Evolutionary conservation across 2,888 invertebrate species (phyloP).

Genomic region (Steromphala cineraria): DNA sequence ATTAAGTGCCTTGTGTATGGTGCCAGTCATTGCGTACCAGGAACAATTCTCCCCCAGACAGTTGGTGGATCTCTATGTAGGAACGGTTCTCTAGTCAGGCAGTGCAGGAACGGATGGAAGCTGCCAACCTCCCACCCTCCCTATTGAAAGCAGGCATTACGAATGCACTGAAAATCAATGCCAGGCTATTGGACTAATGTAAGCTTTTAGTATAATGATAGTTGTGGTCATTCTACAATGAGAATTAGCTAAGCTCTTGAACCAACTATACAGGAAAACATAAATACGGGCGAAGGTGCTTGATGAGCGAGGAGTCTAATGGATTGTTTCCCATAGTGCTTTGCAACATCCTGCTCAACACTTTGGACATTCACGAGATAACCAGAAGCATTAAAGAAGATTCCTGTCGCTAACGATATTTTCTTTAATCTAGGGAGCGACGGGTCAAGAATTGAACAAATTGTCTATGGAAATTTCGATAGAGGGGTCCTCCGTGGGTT

Average conservation of each 20-base stretch:
- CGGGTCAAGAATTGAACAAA: background rate
- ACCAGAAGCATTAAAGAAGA: background rate
- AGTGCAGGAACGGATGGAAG: too few relatives aligned
- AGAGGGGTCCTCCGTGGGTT: background rate
- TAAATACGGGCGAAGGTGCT: background rate
- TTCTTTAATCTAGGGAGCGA: background rate
- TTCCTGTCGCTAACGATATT: background rate
- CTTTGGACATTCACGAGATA: slow-evolving; percentile 3
- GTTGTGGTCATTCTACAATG: too few relatives aligned
- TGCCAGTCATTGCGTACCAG: too few relatives aligned
- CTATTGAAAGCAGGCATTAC: too few relatives aligned
- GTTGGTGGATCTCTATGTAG: too few relatives aligned
- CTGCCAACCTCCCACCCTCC: too few relatives aligned
- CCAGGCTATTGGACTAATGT: too few relatives aligned
- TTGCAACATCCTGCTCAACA: background rate
- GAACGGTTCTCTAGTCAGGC: too few relatives aligned
- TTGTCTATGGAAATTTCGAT: background rate
- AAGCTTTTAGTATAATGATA: too few relatives aligned
- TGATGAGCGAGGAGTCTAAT: background rate
- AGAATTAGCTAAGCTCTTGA: background rate
- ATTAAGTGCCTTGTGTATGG: too few relatives aligned
- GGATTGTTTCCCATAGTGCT: slow-evolving; percentile 6
- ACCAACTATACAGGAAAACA: background rate
- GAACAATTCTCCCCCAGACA: too few relatives aligned
- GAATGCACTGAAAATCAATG: too few relatives aligned